Evolutionary conservation across 2,113 vertebrate genomes (phyloP).

Genomic region (Monopterus albus): DNA sequence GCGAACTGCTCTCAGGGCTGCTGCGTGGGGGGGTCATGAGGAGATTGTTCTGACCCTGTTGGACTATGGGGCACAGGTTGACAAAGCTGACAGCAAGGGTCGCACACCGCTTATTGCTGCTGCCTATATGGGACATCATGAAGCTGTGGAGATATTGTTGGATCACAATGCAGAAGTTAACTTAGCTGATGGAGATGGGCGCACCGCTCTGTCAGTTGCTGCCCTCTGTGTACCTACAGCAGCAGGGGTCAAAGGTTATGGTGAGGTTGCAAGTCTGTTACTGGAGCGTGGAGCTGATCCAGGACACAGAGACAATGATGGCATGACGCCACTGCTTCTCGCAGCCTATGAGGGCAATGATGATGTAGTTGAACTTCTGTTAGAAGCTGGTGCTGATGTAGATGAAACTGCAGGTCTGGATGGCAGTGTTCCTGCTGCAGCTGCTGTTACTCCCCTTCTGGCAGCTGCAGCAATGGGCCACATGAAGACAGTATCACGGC

Average conservation of each 20-base stretch:
- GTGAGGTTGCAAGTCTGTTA: slow-evolving; percentile 79
- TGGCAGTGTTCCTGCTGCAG: slow-evolving; percentile 57
- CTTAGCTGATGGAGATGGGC: slow-evolving; percentile 80
- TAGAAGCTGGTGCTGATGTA: slow-evolving; percentile 84
- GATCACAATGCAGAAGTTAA: slow-evolving; percentile 76
- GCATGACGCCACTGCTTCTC: slow-evolving; percentile 84
- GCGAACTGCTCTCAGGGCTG: slow-evolving; percentile 84
- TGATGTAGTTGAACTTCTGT: slow-evolving; percentile 83
- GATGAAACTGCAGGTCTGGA: slow-evolving; percentile 78
- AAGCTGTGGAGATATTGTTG: slow-evolving; percentile 80
- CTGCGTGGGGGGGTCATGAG: slow-evolving; percentile 85
- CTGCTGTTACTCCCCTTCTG: slow-evolving; percentile 80
- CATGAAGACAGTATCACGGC: slow-evolving; percentile 73
- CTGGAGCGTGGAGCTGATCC: slow-evolving; percentile 82
- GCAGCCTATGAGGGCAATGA: slow-evolving; percentile 85
- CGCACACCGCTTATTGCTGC: slow-evolving; percentile 84
- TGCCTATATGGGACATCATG: slow-evolving; percentile 85
- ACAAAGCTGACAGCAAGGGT: slow-evolving; percentile 81
- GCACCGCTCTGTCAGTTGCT: slow-evolving; percentile 83
- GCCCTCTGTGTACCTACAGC: slow-evolving; percentile 82
- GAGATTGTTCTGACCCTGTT: slow-evolving; percentile 80
- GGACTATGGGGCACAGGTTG: slow-evolving; percentile 74
- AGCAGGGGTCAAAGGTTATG: slow-evolving; percentile 71
- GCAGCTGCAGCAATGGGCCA: slow-evolving; percentile 86
- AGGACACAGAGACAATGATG: slow-evolving; percentile 81